Conservation (phyloP, 2,888 invertebrate genomes). For the Agrotis clavis region DNA sequence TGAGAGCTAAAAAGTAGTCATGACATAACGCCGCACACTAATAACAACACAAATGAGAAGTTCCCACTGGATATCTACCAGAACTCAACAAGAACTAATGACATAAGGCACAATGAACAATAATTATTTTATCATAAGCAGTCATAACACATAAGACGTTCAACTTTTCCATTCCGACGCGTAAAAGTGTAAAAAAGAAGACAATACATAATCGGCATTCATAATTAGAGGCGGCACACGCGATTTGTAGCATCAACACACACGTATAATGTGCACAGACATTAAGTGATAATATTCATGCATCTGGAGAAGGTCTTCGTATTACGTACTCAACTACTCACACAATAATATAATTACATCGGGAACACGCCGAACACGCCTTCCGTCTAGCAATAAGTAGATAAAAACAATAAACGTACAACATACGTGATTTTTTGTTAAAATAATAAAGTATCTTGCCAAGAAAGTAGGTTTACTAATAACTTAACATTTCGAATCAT, state of each 20-base stretch:
- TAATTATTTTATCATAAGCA: slow-evolving; percentile 69
- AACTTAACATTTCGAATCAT: not conserved
- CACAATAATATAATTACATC: slow-evolving; percentile 36
- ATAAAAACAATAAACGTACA: slow-evolving; percentile 18
- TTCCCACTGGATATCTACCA: slow-evolving; percentile 50
- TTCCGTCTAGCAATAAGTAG: slow-evolving; percentile 51
- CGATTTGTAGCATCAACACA: slow-evolving; percentile 66
- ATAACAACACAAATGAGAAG: slow-evolving; percentile 19
- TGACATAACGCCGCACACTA: slow-evolving; percentile 36
- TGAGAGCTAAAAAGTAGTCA: slow-evolving; percentile 12
- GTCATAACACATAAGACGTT: slow-evolving; percentile 81
- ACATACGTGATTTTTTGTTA: not conserved
- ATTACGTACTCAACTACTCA: slow-evolving; percentile 28
- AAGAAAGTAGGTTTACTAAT: not conserved
- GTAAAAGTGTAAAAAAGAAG: slow-evolving; percentile 80
- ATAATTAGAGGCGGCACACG: slow-evolving; percentile 81
- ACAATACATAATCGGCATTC: slow-evolving; percentile 82
- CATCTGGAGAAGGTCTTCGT: slow-evolving; percentile 22
- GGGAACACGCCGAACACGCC: slow-evolving; percentile 52
- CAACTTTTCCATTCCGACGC: slow-evolving; percentile 86
- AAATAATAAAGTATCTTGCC: not conserved
- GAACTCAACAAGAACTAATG: slow-evolving; percentile 60
- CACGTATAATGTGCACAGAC: slow-evolving; percentile 50
- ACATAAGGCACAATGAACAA: slow-evolving; percentile 73
- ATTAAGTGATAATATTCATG: slow-evolving; percentile 31